Evolutionary conservation across 2,888 invertebrate species (phyloP), one percentile per base, ranked within the genome.

Genomic region (Aphodius granarius): DNA sequence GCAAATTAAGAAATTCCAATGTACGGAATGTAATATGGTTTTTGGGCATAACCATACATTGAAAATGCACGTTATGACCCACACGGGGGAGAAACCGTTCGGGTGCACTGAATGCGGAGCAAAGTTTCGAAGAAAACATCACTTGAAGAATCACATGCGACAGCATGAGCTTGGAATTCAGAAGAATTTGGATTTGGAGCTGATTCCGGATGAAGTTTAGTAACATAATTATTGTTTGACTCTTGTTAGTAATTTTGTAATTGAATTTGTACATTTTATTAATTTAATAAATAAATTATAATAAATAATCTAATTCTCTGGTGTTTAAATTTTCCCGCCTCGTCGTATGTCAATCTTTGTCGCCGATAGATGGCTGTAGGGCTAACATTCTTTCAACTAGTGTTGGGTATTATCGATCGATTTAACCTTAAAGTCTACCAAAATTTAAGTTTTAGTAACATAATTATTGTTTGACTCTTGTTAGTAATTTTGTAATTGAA

Each of bases 31-130:
- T 75, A 72, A 70, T 5, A 79, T 77, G 73, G 78, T 77, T 62
- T 83, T 83, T 76, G 78, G 80, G 16, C 79, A 80, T 62, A 79
- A 76, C 63, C 79, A 81, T 62, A 79, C 79, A 1, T 78, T 83
- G 71, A 82, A 82, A 75, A 78, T 81, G 63, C 82, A 83, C 77
- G 77, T 81, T 71, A 77, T 81, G 76, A 79, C 79, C 17, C 82
- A 83, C 73, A 79, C 81, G 0, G 82, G 81, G 13, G 82, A 81
- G 72, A 81, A 81, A 43, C 81, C 81, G 13, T 79, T 79, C 68
- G 73, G 63, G 62, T 83, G 82, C 78, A 72, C 76, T 9, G 75
- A 80, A 16, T 83, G 82, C 76, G 74, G 79, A 16, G 78, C 78
- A 72, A 79, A 75, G 21, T 82, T 81, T 78, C 76, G 82, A 62